These are phyloP conservation scores for Callionymus lyra DNA, from an alignment of 2,113 vertebrate genomes.

Conservation along the genomic window DNA sequence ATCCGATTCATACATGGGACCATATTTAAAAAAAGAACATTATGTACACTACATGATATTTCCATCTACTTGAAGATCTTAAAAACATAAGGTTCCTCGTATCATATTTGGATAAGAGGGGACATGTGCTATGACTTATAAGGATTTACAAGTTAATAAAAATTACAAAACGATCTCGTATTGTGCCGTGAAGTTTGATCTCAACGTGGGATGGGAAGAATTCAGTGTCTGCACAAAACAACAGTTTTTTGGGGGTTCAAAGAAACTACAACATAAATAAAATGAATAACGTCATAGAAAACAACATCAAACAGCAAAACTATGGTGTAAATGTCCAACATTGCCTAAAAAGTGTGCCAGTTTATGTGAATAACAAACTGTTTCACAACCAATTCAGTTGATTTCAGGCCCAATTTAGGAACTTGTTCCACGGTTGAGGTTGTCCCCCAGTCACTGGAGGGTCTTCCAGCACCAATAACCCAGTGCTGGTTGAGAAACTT, in stretches of 20 bases:
- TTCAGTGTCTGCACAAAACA: no score
- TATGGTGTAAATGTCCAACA: slow-evolving; percentile 30
- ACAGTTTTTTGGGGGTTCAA: no score
- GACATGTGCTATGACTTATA: slow-evolving; percentile 17
- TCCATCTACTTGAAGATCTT: slow-evolving; percentile 22
- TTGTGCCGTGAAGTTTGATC: slow-evolving; percentile 1
- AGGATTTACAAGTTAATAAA: slow-evolving; percentile 11
- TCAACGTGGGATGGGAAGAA: no score
- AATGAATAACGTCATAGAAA: slow-evolving; percentile 26
- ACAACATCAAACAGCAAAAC: slow-evolving; percentile 45
- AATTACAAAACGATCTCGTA: slow-evolving; percentile 11
- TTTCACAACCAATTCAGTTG: slow-evolving; percentile 15
- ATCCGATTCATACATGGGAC: slow-evolving; percentile 26
- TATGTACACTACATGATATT: slow-evolving; percentile 30
- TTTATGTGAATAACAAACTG: slow-evolving; percentile 16
- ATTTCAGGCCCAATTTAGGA: slow-evolving; percentile 3
- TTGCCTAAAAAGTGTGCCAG: slow-evolving; percentile 23
- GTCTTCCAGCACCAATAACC: no score
- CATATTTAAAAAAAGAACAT: slow-evolving; percentile 14
- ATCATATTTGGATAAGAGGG: slow-evolving; percentile 19
- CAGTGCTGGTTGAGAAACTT: no score
- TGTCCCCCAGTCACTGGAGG: no score
- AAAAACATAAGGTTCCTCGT: slow-evolving; percentile 20
- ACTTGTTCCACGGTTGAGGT: no score
- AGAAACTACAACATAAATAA: no score